These are phyloP conservation scores for Chironex yamaguchii DNA, from an alignment of 30 jellyfish, hydroid and myxozoan species.

Conservation along the genomic window DNA sequence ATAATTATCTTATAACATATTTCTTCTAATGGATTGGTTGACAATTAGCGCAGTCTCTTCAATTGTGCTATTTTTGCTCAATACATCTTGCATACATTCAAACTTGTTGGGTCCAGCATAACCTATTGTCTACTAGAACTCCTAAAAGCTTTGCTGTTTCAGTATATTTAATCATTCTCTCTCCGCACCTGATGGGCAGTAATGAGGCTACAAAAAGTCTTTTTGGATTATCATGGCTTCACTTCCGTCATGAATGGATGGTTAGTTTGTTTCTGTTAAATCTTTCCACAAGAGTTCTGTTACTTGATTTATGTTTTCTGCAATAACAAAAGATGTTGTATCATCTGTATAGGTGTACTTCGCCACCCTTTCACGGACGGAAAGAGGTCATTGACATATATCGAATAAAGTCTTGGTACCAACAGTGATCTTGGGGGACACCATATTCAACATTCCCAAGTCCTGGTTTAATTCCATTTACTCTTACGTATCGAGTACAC, in stretches of 20 bases:
- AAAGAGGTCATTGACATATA: constrained; percentile 60
- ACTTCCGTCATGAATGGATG: not conserved
- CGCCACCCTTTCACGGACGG: constrained; percentile 21
- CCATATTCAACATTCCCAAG: constrained; percentile 43
- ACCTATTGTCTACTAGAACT: not conserved
- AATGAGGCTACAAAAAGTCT: constrained; percentile 23
- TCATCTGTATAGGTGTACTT: constrained; percentile 42
- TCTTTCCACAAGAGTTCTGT: not conserved
- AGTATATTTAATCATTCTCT: not conserved
- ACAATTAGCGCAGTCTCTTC: constrained; percentile 28
- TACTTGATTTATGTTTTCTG: constrained; percentile 12
- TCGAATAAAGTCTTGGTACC: constrained; percentile 25
- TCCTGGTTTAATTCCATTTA: constrained; percentile 22
- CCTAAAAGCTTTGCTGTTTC: constrained; percentile 9
- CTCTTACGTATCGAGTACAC: constrained; percentile 25
- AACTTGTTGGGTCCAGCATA: not conserved
- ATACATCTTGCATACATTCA: not conserved
- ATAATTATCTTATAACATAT: constrained; percentile 12
- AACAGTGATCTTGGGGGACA: constrained; percentile 46
- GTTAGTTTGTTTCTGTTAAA: not conserved
- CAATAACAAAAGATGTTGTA: constrained; percentile 15
- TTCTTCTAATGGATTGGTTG: constrained; percentile 31
- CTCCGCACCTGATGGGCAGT: not conserved
- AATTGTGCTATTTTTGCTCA: constrained; percentile 20
- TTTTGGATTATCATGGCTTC: constrained; percentile 4